phyloP scores from a whole-genome alignment of 2,113 vertebrate species.

The Aphelocoma coerulescens region DNA sequence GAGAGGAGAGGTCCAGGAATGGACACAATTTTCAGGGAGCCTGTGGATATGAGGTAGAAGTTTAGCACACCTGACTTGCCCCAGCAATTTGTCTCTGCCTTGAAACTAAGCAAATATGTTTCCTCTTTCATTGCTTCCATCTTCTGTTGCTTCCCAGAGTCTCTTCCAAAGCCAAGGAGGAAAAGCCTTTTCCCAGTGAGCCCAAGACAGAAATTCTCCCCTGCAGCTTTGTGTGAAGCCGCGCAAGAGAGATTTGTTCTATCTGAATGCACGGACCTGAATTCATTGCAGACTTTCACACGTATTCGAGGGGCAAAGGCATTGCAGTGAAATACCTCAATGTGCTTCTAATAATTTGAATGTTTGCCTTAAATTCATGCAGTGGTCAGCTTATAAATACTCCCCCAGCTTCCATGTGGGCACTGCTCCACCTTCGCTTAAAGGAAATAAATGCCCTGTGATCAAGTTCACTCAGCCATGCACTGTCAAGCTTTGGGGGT shows the following conservation, averaged over 20 bases:
- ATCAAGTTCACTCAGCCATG: neutral
- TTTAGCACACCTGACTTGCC: neutral
- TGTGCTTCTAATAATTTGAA: neutral
- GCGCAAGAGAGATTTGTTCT: neutral
- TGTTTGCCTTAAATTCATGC: neutral
- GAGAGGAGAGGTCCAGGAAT: neutral
- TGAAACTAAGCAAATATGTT: neutral
- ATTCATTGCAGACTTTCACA: neutral
- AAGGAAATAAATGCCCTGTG: neutral
- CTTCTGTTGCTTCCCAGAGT: neutral
- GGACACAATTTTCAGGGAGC: neutral
- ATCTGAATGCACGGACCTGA: neutral
- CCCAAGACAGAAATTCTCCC: neutral
- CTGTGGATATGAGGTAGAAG: fast-evolving
- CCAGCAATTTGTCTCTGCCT: neutral
- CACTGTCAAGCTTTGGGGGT: neutral
- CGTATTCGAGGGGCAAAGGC: fast-evolving
- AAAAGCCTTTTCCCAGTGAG: neutral
- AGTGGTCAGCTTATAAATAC: neutral
- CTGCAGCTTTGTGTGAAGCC: neutral
- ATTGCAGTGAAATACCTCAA: neutral
- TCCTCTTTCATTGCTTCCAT: neutral
- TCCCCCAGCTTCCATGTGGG: neutral
- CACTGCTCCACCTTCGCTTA: neutral
- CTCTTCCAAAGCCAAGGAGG: neutral